Evolutionary conservation across 1,140 invertebrate genomes (phyloP).

Genomic region (Zaprionus camerounensis): DNA sequence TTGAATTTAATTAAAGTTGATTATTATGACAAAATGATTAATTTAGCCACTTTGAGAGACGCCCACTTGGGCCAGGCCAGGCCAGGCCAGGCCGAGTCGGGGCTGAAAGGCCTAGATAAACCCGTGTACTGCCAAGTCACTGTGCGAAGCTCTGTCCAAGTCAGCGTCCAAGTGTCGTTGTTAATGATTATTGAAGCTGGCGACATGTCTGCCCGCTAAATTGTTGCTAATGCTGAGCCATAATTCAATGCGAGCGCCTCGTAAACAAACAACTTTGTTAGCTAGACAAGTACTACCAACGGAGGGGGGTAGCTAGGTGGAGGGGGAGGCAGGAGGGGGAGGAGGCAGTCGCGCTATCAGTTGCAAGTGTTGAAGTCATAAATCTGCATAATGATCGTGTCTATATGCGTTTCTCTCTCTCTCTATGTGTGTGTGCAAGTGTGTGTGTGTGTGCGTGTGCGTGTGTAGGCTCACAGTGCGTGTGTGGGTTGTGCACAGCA

Average conservation of each 20-base stretch:
- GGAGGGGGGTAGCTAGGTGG: not conserved
- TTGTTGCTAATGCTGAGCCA: slow-evolving; percentile 65
- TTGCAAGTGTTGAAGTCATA: slow-evolving; percentile 79
- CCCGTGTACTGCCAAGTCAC: not conserved
- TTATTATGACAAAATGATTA: slow-evolving; percentile 76
- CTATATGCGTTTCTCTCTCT: slow-evolving; percentile 10
- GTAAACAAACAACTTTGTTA: slow-evolving; percentile 80
- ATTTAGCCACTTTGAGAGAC: slow-evolving; percentile 70
- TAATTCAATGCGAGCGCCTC: slow-evolving; percentile 75
- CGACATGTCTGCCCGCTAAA: slow-evolving; percentile 66
- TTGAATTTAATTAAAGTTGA: slow-evolving; percentile 77
- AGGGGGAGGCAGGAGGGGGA: not conserved
- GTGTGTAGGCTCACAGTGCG: slow-evolving; percentile 20
- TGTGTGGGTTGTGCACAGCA: slow-evolving; percentile 29
- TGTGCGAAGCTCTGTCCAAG: not conserved
- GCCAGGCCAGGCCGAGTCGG: not conserved
- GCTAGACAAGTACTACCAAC: not conserved
- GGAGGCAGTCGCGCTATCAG: slow-evolving; percentile 50
- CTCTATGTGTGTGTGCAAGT: not conserved
- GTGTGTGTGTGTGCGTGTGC: slow-evolving; percentile 17
- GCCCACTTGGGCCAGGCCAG: slow-evolving; percentile 57
- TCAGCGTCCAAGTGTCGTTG: slow-evolving; percentile 57
- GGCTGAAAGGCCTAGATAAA: slow-evolving; percentile 42
- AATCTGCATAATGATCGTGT: slow-evolving; percentile 70
- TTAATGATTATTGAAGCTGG: slow-evolving; percentile 69